Percentiles rank a stretch among this genome's conserved stretches.
Evolutionary conservation across 2,888 invertebrate genomes (phyloP).

Genomic region (Xanthorhoe designata): DNA sequence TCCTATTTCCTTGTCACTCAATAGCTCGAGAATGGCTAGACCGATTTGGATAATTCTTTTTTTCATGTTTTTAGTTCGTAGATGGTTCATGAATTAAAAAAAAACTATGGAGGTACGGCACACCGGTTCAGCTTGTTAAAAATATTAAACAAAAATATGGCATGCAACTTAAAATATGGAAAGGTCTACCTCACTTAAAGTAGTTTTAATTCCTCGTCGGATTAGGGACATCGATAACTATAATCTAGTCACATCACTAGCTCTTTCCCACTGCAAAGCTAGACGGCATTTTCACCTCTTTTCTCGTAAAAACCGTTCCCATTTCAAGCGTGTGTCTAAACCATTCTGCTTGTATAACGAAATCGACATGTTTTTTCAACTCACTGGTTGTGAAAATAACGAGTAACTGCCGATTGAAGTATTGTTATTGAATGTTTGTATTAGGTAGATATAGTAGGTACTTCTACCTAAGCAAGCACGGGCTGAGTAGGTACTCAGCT

Average conservation of each 20-base stretch:
- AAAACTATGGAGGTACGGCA: too few relatives aligned
- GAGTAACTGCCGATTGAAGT: slow-evolving; percentile 35
- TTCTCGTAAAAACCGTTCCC: slow-evolving; percentile 71
- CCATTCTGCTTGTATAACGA: slow-evolving; percentile 52
- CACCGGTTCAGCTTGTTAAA: too few relatives aligned
- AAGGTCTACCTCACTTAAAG: background rate
- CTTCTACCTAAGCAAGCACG: too few relatives aligned
- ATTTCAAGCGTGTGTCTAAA: slow-evolving; percentile 56
- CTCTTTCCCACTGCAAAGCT: slow-evolving; percentile 70
- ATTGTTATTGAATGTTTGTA: slow-evolving; percentile 35
- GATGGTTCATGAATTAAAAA: too few relatives aligned
- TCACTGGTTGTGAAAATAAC: slow-evolving; percentile 46
- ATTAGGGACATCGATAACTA: slow-evolving; percentile 37
- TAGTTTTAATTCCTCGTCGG: background rate
- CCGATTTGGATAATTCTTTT: too few relatives aligned
- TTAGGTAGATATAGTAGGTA: background rate
- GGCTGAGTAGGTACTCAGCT: too few relatives aligned
- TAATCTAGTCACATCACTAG: slow-evolving; percentile 53
- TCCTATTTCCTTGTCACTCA: too few relatives aligned
- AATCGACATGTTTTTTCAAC: slow-evolving; percentile 42
- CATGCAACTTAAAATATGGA: too few relatives aligned
- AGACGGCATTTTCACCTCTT: slow-evolving; percentile 75
- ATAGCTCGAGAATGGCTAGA: too few relatives aligned
- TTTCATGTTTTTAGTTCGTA: too few relatives aligned
- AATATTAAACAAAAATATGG: too few relatives aligned